A percentile compares a stretch with the other conserved stretches of the same genome.
Evolutionary conservation across 2,888 invertebrate genomes (phyloP).

Genomic region (Acleris literana): DNA sequence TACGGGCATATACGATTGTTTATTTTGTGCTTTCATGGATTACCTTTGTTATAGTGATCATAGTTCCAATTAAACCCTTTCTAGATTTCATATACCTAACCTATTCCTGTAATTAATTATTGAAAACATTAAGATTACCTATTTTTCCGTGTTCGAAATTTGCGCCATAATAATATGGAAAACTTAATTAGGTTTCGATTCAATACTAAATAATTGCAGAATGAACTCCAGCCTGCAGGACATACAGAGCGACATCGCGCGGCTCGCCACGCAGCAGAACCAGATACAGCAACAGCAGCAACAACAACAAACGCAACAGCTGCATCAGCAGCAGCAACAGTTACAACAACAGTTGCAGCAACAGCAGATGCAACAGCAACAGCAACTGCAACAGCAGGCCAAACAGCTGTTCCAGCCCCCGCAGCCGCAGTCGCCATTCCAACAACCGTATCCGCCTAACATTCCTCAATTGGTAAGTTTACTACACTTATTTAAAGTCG

Average conservation of each 20-base stretch:
- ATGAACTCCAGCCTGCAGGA: slow-evolving; percentile 97
- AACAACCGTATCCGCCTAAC: slow-evolving; percentile 70
- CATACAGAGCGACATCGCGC: slow-evolving; percentile 96
- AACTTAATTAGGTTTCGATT: slow-evolving; percentile 38
- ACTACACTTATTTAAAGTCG: background rate
- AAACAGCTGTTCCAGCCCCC: slow-evolving; percentile 60
- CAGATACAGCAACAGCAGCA: slow-evolving; percentile 78
- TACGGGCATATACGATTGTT: too few relatives aligned
- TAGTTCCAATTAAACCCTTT: too few relatives aligned
- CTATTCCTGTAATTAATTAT: too few relatives aligned
- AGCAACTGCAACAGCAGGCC: slow-evolving; percentile 48
- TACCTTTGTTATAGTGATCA: too few relatives aligned
- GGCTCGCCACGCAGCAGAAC: slow-evolving; percentile 89
- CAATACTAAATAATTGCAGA: slow-evolving; percentile 74
- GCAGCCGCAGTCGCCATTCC: slow-evolving; percentile 79
- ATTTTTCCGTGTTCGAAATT: background rate
- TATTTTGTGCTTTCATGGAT: too few relatives aligned
- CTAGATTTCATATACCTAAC: too few relatives aligned
- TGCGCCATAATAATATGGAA: background rate
- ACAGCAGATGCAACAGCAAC: slow-evolving; percentile 61
- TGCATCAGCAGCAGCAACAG: slow-evolving; percentile 67
- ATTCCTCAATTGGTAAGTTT: slow-evolving; percentile 81
- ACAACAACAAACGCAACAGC: slow-evolving; percentile 79
- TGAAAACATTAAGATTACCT: too few relatives aligned
- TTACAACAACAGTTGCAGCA: slow-evolving; percentile 73